Percentiles rank a stretch among this genome's conserved stretches.
Conservation (phyloP, 2,113 vertebrate genomes). For the Neogale vison region DNA sequence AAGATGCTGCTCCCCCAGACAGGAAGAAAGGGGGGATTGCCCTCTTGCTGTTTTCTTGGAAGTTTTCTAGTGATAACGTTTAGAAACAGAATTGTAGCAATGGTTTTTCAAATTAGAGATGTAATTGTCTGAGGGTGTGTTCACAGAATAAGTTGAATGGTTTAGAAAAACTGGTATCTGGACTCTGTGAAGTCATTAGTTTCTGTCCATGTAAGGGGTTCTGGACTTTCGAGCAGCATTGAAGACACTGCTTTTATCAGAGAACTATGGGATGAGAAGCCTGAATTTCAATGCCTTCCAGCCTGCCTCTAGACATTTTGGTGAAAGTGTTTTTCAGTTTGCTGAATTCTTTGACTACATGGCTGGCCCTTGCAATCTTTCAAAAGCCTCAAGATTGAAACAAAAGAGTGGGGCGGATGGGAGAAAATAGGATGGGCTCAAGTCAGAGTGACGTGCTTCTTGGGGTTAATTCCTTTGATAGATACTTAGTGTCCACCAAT, state of each 20-base stretch:
- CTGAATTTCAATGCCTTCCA: background rate
- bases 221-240: background rate
- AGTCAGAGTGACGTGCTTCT: background rate
- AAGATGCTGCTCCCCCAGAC: background rate
- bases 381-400: background rate
- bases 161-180: background rate
- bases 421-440: background rate
- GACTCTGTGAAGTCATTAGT: background rate
- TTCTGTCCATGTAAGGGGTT: background rate
- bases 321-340: background rate
- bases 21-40: background rate
- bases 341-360: conserved; percentile 15
- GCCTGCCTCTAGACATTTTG: background rate
- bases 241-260: background rate
- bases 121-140: background rate
- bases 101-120: background rate
- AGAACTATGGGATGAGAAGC: background rate
- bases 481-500: background rate
- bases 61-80: conserved; percentile 42
- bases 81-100: conserved; percentile 53
- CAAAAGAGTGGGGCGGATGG: background rate
- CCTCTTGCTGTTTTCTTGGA: background rate
- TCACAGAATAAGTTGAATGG: background rate
- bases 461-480: background rate
- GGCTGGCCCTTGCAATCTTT: background rate